A percentile compares a stretch with the other conserved stretches of the same genome.
These are phyloP conservation scores for Brachyhypopomus gauderio DNA, from an alignment of 2,113 vertebrate genomes.

Conservation along the genomic window DNA sequence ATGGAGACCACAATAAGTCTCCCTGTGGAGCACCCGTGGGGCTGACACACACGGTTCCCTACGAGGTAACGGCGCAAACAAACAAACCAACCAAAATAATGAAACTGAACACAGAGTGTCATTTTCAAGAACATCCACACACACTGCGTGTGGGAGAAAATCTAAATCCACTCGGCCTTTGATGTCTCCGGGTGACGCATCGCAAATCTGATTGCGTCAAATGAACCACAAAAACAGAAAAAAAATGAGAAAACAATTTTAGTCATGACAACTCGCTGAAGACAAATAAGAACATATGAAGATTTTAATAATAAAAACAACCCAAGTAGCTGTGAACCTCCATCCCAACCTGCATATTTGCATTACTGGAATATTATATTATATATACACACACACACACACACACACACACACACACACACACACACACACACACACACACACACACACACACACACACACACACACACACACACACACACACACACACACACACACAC, in stretches of 20 bases:
- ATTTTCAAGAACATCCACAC: background rate
- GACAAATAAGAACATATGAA: background rate
- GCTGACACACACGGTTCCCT: slow-evolving; percentile 55
- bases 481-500: too few species aligned
- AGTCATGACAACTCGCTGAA: background rate
- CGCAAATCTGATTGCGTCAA: background rate
- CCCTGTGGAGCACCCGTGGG: slow-evolving; percentile 61
- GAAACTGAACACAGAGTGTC: background rate
- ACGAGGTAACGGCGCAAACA: slow-evolving; percentile 12
- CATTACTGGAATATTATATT: too few species aligned
- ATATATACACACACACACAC: too few species aligned
- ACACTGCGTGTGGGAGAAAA: background rate
- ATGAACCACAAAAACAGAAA: slow-evolving; percentile 5
- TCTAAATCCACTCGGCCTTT: background rate
- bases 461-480: too few species aligned
- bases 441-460: too few species aligned
- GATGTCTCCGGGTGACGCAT: background rate
- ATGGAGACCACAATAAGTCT: slow-evolving; percentile 65
- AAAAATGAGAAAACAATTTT: background rate
- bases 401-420: too few species aligned
- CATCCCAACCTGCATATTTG: slow-evolving; percentile 11
- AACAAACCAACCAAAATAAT: slow-evolving; percentile 2
- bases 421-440: too few species aligned
- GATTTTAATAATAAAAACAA: background rate
- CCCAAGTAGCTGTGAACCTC: slow-evolving; percentile 17